Base-by-base conservation (phyloP, 2,113 vertebrate species). In the Pholis gunnellus region DNA sequence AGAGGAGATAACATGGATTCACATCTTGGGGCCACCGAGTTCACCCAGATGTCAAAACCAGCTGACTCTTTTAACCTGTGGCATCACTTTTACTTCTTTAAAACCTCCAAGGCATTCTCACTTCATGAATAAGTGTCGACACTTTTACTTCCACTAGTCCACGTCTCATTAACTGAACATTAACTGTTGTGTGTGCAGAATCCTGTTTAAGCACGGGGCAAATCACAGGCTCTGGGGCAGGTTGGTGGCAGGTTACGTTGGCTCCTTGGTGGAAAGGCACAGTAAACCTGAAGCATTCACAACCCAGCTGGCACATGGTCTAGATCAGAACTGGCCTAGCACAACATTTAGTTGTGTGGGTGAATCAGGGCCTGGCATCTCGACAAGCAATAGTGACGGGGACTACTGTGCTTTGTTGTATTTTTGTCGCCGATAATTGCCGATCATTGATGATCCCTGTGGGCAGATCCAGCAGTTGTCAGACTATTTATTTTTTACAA, bases 181-280 rank as follows among this genome's bases (percentile, higher is more conserved):
- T n/a, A n/a, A n/a, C n/a, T n/a, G n/a, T 18, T 31, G 31, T 31
- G 25, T 54, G 40, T 52, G 54, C 27, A 61, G 44, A 72, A 78
- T 29, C 68, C 64, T 54, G 56, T 77, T 56, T 29, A 70, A 83
- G 69, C 56, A 64, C 1, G 42, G 72, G 56, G 79, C 70, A 87
- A 88, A 89, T 85, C 85, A 3, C 6, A 3, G 77, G 79, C 82
- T 85, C 25, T 27, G 48, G 63, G 67, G 44, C 82, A 87, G 81
- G 91, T 90, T 75, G 82, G 86, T 11, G 36, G 64, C 87, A 86
- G 66, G 83, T 86, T 86, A 83, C 1, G n/a, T 75, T 91, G 81
- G 82, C 84, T 88, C 78, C 74, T 87, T 74, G 67, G 67, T 9
- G 11, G 59, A 78, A 85, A 83, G 76, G 56, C 80, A 72, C 34